A percentile compares a stretch with the other conserved stretches of the same genome.
Conservation (phyloP, 2,113 vertebrate genomes). For the Pandion haliaetus region DNA sequence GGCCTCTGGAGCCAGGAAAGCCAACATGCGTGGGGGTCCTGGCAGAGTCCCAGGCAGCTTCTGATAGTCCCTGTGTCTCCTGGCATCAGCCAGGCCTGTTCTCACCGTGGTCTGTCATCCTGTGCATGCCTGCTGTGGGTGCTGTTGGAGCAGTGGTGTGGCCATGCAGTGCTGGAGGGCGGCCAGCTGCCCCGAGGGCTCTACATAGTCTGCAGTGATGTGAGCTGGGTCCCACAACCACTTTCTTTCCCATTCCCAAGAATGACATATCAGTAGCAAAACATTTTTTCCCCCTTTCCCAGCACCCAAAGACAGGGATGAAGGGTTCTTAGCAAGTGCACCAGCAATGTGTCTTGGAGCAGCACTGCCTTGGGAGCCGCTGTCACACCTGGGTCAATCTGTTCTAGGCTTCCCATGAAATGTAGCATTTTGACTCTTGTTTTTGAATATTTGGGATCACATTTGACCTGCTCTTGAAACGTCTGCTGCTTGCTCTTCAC, state of each 20-base stretch:
- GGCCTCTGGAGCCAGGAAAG: not conserved
- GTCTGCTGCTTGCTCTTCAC: not conserved
- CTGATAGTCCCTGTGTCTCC: not conserved
- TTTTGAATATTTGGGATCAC: not conserved
- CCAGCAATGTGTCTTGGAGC: conserved; percentile 2
- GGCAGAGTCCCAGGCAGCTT: not conserved
- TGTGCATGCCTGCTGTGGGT: not conserved
- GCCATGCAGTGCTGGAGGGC: not conserved
- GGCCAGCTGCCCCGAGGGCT: not conserved
- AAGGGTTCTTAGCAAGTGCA: not conserved
- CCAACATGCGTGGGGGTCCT: not conserved
- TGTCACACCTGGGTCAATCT: not conserved
- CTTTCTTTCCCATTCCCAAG: not conserved
- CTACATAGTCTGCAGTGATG: not conserved
- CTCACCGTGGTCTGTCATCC: not conserved
- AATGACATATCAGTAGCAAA: not conserved
- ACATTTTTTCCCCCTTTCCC: not conserved
- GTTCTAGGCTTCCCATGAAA: conserved; percentile 20
- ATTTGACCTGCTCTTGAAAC: not conserved
- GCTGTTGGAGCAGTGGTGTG: not conserved
- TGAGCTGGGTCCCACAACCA: accelerated
- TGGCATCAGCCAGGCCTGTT: not conserved
- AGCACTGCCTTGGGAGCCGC: not conserved
- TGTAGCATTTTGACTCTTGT: conserved; percentile 36
- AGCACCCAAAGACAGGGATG: not conserved